Evolutionary conservation across 2,113 vertebrate species (phyloP).

Genomic region (Anser brachyrhynchus): DNA sequence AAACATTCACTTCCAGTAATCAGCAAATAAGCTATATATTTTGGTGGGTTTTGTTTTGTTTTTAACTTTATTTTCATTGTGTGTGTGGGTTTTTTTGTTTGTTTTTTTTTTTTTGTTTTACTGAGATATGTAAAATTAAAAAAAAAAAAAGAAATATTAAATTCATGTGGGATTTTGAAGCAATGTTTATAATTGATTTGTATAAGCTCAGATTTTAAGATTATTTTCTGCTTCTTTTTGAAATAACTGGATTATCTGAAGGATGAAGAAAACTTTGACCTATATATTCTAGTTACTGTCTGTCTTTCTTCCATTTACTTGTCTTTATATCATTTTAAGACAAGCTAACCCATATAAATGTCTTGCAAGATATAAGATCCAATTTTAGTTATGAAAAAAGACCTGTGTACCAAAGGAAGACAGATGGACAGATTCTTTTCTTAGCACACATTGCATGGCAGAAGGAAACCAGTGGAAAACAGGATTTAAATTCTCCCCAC

Average conservation of each 20-base stretch:
- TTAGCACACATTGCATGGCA: conserved; percentile 17
- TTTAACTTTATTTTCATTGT: no score
- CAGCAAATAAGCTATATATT: neutral
- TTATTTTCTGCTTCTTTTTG: conserved; percentile 44
- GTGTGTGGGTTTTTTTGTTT: no score
- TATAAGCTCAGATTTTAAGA: conserved; percentile 56
- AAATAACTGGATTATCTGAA: conserved; percentile 53
- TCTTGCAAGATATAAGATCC: neutral
- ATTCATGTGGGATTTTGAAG: conserved; percentile 6
- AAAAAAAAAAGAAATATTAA: neutral
- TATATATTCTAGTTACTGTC: conserved; percentile 32
- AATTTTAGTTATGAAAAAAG: conserved; percentile 40
- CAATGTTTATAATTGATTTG: conserved; percentile 50
- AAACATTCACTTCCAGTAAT: neutral
- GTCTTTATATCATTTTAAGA: conserved; percentile 23
- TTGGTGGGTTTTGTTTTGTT: neutral
- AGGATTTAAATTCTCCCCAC: neutral
- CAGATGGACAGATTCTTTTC: conserved; percentile 61
- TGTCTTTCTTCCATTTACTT: conserved; percentile 17
- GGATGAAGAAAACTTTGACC: conserved; percentile 56
- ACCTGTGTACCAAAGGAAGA: conserved; percentile 41
- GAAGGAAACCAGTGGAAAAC: neutral
- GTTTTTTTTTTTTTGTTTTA: neutral
- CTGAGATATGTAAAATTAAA: neutral
- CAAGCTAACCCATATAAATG: conserved; percentile 35